Conservation (phyloP, 2,888 invertebrate genomes). For the Nomada goodeniana region DNA sequence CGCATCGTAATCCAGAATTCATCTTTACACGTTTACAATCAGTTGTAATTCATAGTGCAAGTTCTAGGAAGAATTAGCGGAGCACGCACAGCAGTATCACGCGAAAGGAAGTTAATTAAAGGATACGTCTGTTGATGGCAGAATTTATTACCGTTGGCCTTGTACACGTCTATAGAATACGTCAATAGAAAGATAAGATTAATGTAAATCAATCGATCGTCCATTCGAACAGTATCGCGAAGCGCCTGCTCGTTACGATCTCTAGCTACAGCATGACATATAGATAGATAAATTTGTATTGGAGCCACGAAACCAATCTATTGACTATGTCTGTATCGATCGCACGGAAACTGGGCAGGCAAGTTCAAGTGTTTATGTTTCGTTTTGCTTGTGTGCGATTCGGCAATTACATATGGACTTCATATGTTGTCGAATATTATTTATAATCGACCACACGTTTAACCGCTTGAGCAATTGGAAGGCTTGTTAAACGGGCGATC, state of each 20-base stretch:
- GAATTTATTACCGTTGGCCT: conserved; percentile 19
- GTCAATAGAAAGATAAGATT: conserved; percentile 12
- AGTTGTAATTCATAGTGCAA: too few relatives aligned
- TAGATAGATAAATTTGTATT: conserved; percentile 6
- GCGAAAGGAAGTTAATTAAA: conserved; percentile 28
- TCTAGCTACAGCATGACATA: conserved; percentile 3
- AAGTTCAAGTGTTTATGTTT: too few relatives aligned
- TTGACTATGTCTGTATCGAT: neutral
- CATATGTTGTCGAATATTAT: too few relatives aligned
- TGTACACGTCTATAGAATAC: neutral
- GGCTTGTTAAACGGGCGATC: too few relatives aligned
- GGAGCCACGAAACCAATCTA: neutral
- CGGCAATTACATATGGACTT: too few relatives aligned
- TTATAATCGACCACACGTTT: too few relatives aligned
- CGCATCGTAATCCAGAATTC: too few relatives aligned
- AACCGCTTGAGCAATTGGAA: too few relatives aligned
- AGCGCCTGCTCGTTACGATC: conserved; percentile 10
- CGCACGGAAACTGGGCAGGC: too few relatives aligned
- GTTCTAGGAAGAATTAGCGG: too few relatives aligned
- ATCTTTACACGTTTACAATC: too few relatives aligned
- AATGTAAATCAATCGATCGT: conserved; percentile 11
- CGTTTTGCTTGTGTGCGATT: too few relatives aligned
- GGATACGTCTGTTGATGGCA: conserved; percentile 19
- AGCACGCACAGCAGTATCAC: neutral
- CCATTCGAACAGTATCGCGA: conserved; percentile 2